phyloP scores from a whole-genome alignment of 2,113 vertebrate species.

The Aptenodytes patagonicus region DNA sequence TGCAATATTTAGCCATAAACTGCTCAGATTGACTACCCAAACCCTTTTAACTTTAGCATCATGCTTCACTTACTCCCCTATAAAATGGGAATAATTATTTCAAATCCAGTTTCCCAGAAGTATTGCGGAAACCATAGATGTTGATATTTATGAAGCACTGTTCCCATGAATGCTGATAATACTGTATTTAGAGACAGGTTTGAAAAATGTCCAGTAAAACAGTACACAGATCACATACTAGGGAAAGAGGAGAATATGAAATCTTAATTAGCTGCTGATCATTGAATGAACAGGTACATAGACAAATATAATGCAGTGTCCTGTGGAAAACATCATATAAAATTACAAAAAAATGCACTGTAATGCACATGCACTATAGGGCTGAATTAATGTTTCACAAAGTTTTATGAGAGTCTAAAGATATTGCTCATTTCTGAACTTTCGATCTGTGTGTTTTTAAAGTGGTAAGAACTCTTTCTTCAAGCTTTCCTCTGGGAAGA shows the following conservation, averaged over 20 bases:
- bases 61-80: background rate
- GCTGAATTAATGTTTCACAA: background rate
- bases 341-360: background rate
- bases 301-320: background rate
- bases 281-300: background rate
- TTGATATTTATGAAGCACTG: background rate
- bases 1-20: background rate
- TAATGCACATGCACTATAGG: background rate
- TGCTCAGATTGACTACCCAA: background rate
- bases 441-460: background rate
- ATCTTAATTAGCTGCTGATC: background rate
- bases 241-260: background rate
- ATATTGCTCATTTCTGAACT: background rate
- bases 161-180: background rate
- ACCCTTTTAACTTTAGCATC: background rate
- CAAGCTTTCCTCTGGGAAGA: background rate
- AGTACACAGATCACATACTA: background rate
- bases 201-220: background rate
- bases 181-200: background rate
- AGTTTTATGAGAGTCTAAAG: background rate
- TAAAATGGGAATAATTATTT: background rate
- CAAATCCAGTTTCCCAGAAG: background rate
- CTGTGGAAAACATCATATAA: background rate
- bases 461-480: background rate
- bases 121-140: background rate